Evolutionary conservation across 2,888 invertebrate species (phyloP), one percentile per base, ranked within the genome.

Genomic region (Epirrita christyi): DNA sequence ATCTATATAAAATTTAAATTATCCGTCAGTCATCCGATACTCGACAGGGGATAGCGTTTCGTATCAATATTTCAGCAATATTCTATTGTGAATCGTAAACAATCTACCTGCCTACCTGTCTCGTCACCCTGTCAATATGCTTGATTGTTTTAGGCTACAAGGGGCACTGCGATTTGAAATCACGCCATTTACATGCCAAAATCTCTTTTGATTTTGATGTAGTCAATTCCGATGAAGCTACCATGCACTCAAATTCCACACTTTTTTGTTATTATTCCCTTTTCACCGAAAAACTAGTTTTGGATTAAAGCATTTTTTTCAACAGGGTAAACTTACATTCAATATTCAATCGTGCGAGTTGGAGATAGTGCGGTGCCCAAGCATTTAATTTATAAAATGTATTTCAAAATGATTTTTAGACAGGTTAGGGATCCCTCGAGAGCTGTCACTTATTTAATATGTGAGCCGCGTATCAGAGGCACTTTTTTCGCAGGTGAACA

Each of bases 1-100:
- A 67, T 58, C 55, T 52, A 62, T 50, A 62, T 62, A 57, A 60
- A 62, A 65, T 65, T 64, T 62, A 62, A 65, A 67, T 67, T 62
- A 67, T 60, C 56, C 57, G 63, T 57, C 58, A 52, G 51, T 40
- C 56, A 49, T 40, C 48, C 59, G 47, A 46, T 49, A 55, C 13
- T 38, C 36, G 49, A 41, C 43, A 36, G 42, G 46, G 59, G 58
- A 50, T 47, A 55, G 61, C 28, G 37, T 38, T 52, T 41, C 37
- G 54, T 59, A 58, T 67, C 62, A 64, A 66, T 64, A 64, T 64
- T 62, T 57, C 52, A 62, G 52, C 47, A 58, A 55, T 57, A 64
- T 66, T 59, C 56, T 64, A 61, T 64, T 66, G 62, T 64, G 59
- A 51, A 59, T 54, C 45, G 54, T 59, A 48, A 55, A 55, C 50